Evolutionary conservation across 1,140 invertebrate species (phyloP), one percentile per base, ranked within the genome.

Genomic region (Sitophilus oryzae): DNA sequence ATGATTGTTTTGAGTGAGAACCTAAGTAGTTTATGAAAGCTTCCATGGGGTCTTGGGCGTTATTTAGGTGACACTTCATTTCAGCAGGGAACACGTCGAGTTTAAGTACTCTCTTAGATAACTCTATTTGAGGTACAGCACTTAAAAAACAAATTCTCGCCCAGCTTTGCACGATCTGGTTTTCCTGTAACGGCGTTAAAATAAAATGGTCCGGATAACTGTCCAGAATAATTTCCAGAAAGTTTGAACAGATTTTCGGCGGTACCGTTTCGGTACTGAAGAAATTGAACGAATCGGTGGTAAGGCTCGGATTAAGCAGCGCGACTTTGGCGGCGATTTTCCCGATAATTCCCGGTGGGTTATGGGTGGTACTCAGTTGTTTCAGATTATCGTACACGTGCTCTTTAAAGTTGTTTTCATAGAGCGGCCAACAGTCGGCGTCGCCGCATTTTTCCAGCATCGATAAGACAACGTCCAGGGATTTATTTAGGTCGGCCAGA

Each of bases 321-420:
- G 34, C 47, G 10, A 68, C 22, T 63, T 60, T 60, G 2, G 49
- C 66, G 8, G 65, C 66, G 38, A 68, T 53, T 46, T 46, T 60
- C 9, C 65, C 66, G 25, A 62, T 50, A 15, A 57, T 49, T 42
- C 30, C 16, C 3, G 65, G 59, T 30, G 58, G 14, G 15, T 18
- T 57, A 2, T 30, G 22, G 9, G 49, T 22, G 23, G 18, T 23
- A 18, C 61, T 55, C 6, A 66, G 50, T 42, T 63, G 53, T 58
- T 63, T 68, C 9, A 71, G 46, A 30, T 40, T 46, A 9, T 56
- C 51, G 41, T 67, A 62, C 19, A 70, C 58, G 35, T 62, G 16
- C 2, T 60, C 56, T 58, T 59, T 57, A 35, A 66, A 65, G 41
- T 40, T 23, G 1, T 18, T 21, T 53, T 66, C 61, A 60, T 65